Evolutionary conservation across 2,113 vertebrate species (phyloP).

Genomic region (Semnopithecus entellus): DNA sequence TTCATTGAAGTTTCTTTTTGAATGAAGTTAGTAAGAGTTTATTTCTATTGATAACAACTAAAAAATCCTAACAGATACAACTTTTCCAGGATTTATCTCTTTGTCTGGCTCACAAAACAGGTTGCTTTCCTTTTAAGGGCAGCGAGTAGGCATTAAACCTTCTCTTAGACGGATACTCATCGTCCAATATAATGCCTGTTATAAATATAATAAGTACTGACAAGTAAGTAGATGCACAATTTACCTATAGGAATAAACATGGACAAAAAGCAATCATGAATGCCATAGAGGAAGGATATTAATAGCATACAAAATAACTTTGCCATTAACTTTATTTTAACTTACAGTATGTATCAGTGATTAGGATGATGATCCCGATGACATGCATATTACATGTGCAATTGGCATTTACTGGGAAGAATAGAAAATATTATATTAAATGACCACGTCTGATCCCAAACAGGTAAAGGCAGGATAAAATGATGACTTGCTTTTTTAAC

Average conservation of each 20-base stretch:
- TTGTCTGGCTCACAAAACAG: neutral
- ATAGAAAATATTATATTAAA: neutral
- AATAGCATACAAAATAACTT: neutral
- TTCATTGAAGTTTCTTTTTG: constrained; percentile 2
- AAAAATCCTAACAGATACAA: neutral
- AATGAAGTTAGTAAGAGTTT: constrained; percentile 47
- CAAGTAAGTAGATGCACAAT: neutral
- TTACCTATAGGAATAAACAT: neutral
- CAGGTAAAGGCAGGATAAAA: neutral
- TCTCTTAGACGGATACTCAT: neutral
- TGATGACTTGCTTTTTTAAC: neutral
- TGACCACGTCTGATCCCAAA: neutral
- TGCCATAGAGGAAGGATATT: neutral
- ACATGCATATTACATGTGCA: neutral
- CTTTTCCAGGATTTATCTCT: neutral
- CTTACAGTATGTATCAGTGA: constrained; percentile 1
- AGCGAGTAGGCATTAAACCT: neutral
- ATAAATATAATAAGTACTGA: neutral
- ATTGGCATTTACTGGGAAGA: neutral
- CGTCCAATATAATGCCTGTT: neutral
- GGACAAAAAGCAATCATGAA: neutral
- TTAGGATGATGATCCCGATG: neutral
- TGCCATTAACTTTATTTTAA: neutral
- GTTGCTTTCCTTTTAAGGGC: neutral
- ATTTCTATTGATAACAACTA: constrained; percentile 40